Base-by-base conservation (phyloP, 2,113 vertebrate genomes). In the Tragulus kanchil region DNA sequence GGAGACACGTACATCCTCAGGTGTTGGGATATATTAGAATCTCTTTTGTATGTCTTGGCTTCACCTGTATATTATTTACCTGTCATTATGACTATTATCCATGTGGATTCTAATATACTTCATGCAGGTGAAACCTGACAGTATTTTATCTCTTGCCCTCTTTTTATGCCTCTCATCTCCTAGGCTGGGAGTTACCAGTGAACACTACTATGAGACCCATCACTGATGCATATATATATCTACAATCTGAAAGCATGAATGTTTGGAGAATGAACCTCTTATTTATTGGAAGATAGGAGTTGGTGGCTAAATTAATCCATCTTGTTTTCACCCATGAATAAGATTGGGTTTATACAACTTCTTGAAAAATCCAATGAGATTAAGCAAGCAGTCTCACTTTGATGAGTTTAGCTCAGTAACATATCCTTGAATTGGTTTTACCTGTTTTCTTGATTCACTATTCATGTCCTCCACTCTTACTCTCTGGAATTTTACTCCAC, bases 391-490 rank as follows among this genome's bases (percentile, higher is more conserved):
- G 21, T 85, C 17, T 65, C 71, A 87, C 15, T 45, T 88, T 61
- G 6, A 25, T 85, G 42, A 59, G 50, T 14, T 85, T 26, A 93
- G 42, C 56, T 85, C 64, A 88, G 16, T 93, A 93, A 64, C 10
- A 64, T 5, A 36, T 73, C 7, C 50, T 89, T 69, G 16, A 85
- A 88, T 89, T 73, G 13, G 45, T 19, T 75, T 91, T 83, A 26
- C 42, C 6, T 67, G 48, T 62, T 91, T 81, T 65, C 45, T 91
- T 96, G 50, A 92, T 92, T 93, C 14, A 85, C 64, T 93, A 75
- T 19, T 15, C 9, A 71, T 75, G 14, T 67, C 77, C 25, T 3
- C 42, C 17, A 31, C 85, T 85, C 21, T 82, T 56, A 31, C 25
- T 71, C 11, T 71, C 23, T 91, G 56, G 23, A 93, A 64, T 69